Evolutionary conservation across 2,888 invertebrate genomes (phyloP).

Genomic region (Melanargia galathea): DNA sequence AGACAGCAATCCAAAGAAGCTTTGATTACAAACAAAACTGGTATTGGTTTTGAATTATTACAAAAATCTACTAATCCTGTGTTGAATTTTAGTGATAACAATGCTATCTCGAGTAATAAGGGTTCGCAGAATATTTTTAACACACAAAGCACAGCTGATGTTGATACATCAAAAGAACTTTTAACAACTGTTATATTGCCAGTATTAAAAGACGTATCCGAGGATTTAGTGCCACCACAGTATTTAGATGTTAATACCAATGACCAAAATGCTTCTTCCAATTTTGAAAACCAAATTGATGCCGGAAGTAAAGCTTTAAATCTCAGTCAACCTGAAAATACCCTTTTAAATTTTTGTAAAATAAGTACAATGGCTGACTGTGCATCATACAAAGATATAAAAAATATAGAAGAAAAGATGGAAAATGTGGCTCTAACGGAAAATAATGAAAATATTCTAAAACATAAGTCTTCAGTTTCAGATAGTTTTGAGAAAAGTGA

Average conservation of each 20-base stretch:
- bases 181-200: slow-evolving; percentile 13
- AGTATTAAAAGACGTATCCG: slow-evolving; percentile 15
- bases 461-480: slow-evolving; percentile 8
- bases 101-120: not conserved
- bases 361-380: slow-evolving; percentile 18
- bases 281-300: not conserved
- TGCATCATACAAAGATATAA: slow-evolving; percentile 13
- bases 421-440: slow-evolving; percentile 23
- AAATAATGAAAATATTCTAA: not conserved
- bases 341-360: slow-evolving; percentile 23
- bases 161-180: slow-evolving; percentile 16
- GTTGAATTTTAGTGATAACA: not conserved
- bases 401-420: slow-evolving; percentile 24
- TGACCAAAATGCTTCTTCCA: not conserved
- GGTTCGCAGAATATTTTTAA: not conserved
- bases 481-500: slow-evolving; percentile 31
- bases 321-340: not conserved
- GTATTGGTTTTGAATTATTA: slow-evolving; percentile 1
- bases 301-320: not conserved
- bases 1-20: slow-evolving; percentile 4
- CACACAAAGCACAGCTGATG: not conserved
- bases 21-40: not conserved
- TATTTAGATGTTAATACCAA: not conserved
- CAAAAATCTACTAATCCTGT: not conserved
- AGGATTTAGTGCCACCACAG: slow-evolving; percentile 10